Evolutionary conservation across 2,888 invertebrate genomes (phyloP).

Genomic region (Escarpia spicata): DNA sequence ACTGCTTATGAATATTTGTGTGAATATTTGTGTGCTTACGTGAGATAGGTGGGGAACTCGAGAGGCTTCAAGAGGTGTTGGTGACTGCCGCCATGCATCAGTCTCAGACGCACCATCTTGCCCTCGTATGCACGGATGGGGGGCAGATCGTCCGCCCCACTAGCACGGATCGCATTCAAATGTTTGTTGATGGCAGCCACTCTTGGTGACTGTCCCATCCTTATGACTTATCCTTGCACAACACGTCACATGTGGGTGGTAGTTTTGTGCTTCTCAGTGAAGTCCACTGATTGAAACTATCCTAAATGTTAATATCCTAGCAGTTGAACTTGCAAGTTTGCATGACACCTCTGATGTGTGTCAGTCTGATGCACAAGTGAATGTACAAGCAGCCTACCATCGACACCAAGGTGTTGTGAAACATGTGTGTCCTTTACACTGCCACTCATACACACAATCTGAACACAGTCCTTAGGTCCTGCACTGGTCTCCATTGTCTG

Average conservation of each 20-base stretch:
- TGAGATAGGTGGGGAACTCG: conserved; percentile 5
- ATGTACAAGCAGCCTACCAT: neutral
- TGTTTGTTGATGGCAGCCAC: neutral
- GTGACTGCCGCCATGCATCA: neutral
- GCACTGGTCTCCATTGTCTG: neutral
- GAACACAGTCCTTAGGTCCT: neutral
- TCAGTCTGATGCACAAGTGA: neutral
- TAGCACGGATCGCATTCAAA: neutral
- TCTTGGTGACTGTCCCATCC: neutral
- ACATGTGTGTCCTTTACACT: neutral
- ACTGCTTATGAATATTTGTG: too few species aligned
- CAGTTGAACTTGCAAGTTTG: neutral
- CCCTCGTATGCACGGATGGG: neutral
- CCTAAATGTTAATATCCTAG: neutral
- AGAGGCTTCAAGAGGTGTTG: neutral
- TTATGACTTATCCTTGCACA: neutral
- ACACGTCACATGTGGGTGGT: neutral
- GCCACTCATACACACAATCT: neutral
- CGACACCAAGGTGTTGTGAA: neutral
- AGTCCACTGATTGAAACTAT: neutral
- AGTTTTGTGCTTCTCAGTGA: neutral
- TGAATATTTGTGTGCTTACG: too few species aligned
- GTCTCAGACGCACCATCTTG: conserved; percentile 9
- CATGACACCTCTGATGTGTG: neutral
- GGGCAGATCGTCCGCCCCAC: neutral